Conservation (phyloP, 1,140 invertebrate genomes). For the Eciton burchellii region DNA sequence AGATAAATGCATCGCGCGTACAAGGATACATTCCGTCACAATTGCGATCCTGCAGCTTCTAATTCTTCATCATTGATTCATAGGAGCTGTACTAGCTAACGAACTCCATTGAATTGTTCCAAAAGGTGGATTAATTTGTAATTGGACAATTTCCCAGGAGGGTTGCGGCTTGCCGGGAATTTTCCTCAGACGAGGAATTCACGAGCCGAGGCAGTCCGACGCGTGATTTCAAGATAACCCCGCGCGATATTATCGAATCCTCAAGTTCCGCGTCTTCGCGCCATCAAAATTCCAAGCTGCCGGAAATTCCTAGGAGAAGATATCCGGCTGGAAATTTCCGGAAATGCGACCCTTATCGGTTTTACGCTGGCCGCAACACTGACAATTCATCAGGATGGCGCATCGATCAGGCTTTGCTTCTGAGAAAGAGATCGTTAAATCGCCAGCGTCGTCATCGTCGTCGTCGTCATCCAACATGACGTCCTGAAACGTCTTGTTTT, state of each 20-base stretch:
- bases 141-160: neutral
- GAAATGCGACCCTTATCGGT: conserved; percentile 39
- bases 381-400: conserved; percentile 28
- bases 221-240: conserved; percentile 21
- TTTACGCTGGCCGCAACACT: conserved; percentile 15
- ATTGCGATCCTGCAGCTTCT: neutral
- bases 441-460: neutral
- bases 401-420: neutral
- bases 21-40: neutral
- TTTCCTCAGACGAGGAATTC: conserved; percentile 25
- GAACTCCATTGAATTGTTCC: neutral
- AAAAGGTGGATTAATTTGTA: conserved; percentile 5
- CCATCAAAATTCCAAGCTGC: conserved; percentile 27
- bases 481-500: neutral
- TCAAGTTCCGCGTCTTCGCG: conserved; percentile 8
- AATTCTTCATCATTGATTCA: neutral
- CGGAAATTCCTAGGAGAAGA: conserved; percentile 27
- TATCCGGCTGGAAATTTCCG: conserved; percentile 39
- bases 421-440: conserved; percentile 44
- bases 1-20: too few relatives aligned
- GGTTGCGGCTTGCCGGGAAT: neutral
- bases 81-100: conserved; percentile 6
- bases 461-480: conserved; percentile 20
- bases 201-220: neutral
- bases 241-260: conserved; percentile 6